A percentile compares a stretch with the other conserved stretches of the same genome.
Evolutionary conservation across 1,140 invertebrate species (phyloP).

Genomic region (fruit fly (Drosophila melanogaster)): DNA sequence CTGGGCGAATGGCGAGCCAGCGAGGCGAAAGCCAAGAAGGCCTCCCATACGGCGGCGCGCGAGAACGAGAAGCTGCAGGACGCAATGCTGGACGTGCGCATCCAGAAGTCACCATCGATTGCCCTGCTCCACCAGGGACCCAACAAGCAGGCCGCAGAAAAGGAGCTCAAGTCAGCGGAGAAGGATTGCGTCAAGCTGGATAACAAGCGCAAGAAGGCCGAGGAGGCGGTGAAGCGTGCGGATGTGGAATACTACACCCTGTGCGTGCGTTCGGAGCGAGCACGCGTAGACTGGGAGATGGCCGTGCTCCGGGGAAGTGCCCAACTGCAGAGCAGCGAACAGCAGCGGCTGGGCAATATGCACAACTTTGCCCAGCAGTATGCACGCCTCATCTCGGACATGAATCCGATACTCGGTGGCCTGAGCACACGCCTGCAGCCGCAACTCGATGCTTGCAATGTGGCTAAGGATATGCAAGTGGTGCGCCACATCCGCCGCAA

Average conservation of each 20-base stretch:
- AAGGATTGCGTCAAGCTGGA: slow-evolving; percentile 90
- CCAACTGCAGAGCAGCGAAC: slow-evolving; percentile 93
- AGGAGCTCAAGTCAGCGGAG: slow-evolving; percentile 85
- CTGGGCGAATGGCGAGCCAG: slow-evolving; percentile 93
- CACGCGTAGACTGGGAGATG: slow-evolving; percentile 96
- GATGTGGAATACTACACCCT: slow-evolving; percentile 97
- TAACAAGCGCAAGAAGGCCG: slow-evolving; percentile 94
- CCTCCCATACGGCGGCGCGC: slow-evolving; percentile 91
- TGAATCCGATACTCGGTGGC: slow-evolving; percentile 89
- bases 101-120: slow-evolving; percentile 84
- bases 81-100: slow-evolving; percentile 86
- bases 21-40: slow-evolving; percentile 94
- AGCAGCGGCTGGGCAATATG: slow-evolving; percentile 93
- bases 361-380: slow-evolving; percentile 92
- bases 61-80: slow-evolving; percentile 96
- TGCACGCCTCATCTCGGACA: slow-evolving; percentile 90
- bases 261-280: slow-evolving; percentile 94
- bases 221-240: slow-evolving; percentile 94
- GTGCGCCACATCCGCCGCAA: slow-evolving; percentile 83
- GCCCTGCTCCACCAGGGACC: slow-evolving; percentile 84
- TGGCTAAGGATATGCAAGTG: slow-evolving; percentile 80
- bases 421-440: slow-evolving; percentile 76
- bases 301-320: slow-evolving; percentile 92
- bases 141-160: slow-evolving; percentile 80
- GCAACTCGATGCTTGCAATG: slow-evolving; percentile 79